phyloP scores from a whole-genome alignment of 2,888 invertebrate genomes.

The Congeria kusceri region DNA sequence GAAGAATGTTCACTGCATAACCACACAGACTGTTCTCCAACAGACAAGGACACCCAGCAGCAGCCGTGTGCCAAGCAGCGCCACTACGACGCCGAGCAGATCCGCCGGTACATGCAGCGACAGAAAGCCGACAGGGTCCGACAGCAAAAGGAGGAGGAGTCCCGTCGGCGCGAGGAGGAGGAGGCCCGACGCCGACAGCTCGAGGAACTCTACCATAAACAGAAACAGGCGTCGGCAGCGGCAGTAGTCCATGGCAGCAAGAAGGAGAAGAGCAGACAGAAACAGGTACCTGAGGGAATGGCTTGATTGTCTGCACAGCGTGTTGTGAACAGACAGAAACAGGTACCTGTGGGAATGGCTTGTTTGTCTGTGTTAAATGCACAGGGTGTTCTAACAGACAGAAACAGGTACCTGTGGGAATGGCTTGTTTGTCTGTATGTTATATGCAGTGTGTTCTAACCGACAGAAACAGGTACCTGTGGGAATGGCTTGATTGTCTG shows the following conservation, averaged over 20 bases:
- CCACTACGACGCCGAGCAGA: slow-evolving; percentile 88
- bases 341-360: no score
- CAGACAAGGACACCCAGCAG: slow-evolving; percentile 72
- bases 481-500: no score
- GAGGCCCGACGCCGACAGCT: slow-evolving; percentile 83
- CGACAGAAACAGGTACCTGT: no score
- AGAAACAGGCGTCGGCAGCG: slow-evolving; percentile 64
- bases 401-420: no score
- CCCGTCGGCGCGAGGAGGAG: slow-evolving; percentile 81
- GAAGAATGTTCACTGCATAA: no score
- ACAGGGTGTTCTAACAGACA: no score
- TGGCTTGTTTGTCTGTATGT: no score
- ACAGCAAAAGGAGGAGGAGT: slow-evolving; percentile 84
- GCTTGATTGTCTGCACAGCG: not conserved
- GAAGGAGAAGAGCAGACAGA: slow-evolving; percentile 46
- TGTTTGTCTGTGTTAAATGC: no score
- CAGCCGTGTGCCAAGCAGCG: slow-evolving; percentile 84
- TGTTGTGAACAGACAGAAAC: no score
- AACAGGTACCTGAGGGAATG: slow-evolving; percentile 21
- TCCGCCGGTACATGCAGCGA: slow-evolving; percentile 87
- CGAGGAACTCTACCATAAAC: slow-evolving; percentile 73
- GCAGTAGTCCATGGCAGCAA: slow-evolving; percentile 42
- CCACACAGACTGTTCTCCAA: no score
- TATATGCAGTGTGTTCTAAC: no score
- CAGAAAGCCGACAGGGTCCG: slow-evolving; percentile 87